Conservation (phyloP, 2,113 vertebrate species). For the Phyllostomus hastatus region DNA sequence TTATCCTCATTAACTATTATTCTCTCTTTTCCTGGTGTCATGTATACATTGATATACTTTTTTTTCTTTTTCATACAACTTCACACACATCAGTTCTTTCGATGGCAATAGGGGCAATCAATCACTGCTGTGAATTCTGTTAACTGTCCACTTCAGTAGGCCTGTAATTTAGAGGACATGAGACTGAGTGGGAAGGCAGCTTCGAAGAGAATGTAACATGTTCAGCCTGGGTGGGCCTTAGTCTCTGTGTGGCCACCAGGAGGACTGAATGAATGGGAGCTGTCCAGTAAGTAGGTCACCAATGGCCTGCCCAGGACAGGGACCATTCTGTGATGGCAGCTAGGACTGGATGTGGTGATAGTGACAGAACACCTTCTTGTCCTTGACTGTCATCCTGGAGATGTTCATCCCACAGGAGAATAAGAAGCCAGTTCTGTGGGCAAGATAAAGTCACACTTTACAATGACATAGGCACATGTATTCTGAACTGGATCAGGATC, state of each 20-base stretch:
- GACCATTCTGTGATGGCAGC: background rate
- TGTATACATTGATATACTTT: background rate
- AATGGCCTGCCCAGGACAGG: fast-evolving
- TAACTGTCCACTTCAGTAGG: fast-evolving
- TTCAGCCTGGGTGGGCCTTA: background rate
- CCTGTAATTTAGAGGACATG: background rate
- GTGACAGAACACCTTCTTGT: background rate
- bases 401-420: background rate
- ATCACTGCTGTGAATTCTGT: background rate
- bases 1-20: background rate
- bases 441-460: background rate
- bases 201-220: background rate
- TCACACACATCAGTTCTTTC: background rate
- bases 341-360: background rate
- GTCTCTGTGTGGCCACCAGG: background rate
- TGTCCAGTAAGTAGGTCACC: background rate
- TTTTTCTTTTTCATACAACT: background rate
- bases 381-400: background rate
- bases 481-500: background rate
- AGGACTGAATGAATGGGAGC: background rate
- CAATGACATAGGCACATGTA: background rate
- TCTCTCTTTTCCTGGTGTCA: background rate
- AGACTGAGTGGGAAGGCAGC: background rate
- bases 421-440: background rate
- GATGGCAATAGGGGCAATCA: background rate